Percentiles rank a stretch among this genome's conserved stretches.
phyloP scores from a whole-genome alignment of 1,140 invertebrate genomes.

The Philotrypesis tridentata region DNA sequence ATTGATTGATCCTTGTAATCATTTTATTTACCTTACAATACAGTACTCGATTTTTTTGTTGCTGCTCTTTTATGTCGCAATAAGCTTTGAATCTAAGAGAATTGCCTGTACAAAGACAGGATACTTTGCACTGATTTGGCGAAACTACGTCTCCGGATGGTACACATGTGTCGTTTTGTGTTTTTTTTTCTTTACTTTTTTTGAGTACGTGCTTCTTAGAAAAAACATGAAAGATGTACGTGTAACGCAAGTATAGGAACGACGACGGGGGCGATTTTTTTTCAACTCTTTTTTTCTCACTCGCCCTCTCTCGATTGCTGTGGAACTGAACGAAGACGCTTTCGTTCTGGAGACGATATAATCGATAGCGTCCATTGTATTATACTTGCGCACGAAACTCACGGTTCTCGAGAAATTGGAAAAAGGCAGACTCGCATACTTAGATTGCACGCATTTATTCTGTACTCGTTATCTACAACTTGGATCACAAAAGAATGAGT shows the following conservation, averaged over 20 bases:
- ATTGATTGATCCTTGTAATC: constrained; percentile 52
- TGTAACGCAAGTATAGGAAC: constrained; percentile 6
- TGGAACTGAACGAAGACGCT: constrained; percentile 1
- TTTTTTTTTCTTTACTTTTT: not conserved
- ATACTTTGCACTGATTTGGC: constrained; percentile 58
- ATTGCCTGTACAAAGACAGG: constrained; percentile 57
- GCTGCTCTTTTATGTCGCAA: constrained; percentile 41
- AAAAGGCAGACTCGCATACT: not conserved
- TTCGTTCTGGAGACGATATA: constrained; percentile 15
- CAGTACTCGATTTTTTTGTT: constrained; percentile 55
- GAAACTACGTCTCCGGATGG: constrained; percentile 50
- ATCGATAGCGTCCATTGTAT: not conserved
- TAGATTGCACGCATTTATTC: constrained; percentile 9
- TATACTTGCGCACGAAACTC: not conserved
- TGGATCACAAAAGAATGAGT: constrained; percentile 5
- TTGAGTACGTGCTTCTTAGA: constrained; percentile 49
- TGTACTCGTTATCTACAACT: not conserved
- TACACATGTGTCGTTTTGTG: constrained; percentile 25
- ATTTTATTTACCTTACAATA: constrained; percentile 68
- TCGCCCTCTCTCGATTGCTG: constrained; percentile 29
- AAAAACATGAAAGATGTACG: constrained; percentile 52
- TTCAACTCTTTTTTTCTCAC: not conserved
- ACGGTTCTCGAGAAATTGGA: not conserved
- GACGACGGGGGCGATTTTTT: not conserved
- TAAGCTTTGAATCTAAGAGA: constrained; percentile 65